phyloP scores from a whole-genome alignment of 2,113 vertebrate genomes.

The Chlamydotis undulata region DNA sequence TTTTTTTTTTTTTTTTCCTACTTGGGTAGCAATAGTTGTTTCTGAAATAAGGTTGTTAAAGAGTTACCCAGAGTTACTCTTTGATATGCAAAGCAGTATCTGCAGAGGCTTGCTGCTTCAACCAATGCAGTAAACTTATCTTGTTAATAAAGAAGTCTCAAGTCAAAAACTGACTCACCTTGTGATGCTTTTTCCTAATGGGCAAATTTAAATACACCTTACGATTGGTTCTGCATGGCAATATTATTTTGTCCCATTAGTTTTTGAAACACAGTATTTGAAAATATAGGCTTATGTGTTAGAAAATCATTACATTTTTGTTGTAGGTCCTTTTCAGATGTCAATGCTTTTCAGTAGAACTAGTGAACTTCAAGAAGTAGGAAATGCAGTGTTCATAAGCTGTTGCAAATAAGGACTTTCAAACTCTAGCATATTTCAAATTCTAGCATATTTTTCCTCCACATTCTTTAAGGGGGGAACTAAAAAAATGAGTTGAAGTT shows the following conservation, averaged over 20 bases:
- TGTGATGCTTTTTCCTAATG: neutral
- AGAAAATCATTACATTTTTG: neutral
- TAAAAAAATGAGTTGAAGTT: neutral
- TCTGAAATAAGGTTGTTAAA: neutral
- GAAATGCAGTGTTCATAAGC: neutral
- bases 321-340: neutral
- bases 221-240: rapidly evolving
- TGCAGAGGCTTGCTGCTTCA: neutral
- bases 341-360: neutral
- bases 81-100: neutral
- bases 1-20: neutral
- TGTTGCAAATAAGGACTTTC: neutral
- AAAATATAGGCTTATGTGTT: neutral
- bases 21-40: neutral
- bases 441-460: neutral
- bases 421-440: neutral
- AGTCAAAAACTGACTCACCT: neutral
- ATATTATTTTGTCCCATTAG: neutral
- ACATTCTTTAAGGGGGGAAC: rapidly evolving
- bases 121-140: neutral
- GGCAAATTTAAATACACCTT: neutral
- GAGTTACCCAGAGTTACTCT: neutral
- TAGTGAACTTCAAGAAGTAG: neutral
- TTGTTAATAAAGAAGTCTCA: neutral
- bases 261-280: neutral